Percentiles rank a stretch among this genome's conserved stretches.
Conservation (phyloP, 2,888 invertebrate species). For the Oscheius sp. region DNA sequence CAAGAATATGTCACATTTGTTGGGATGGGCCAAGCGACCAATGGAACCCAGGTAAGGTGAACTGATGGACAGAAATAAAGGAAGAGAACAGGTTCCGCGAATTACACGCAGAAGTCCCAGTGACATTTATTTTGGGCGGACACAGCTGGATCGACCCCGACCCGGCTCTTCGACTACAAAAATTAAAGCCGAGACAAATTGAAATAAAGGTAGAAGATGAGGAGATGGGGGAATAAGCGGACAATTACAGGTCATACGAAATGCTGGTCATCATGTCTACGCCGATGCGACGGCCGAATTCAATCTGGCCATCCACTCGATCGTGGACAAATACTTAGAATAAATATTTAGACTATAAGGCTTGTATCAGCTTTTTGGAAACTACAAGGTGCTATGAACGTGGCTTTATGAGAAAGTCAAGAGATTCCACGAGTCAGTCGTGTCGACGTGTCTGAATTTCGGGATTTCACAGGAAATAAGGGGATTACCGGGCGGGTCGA, state of each 20-base stretch:
- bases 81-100: slow-evolving; percentile 58
- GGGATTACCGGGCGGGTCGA: too few species aligned
- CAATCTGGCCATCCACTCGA: slow-evolving; percentile 81
- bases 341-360: background rate
- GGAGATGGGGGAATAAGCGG: background rate
- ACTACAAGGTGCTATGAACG: too few species aligned
- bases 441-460: too few species aligned
- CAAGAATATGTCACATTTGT: slow-evolving; percentile 86
- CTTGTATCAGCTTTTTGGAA: too few species aligned
- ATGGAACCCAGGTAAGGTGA: slow-evolving; percentile 84
- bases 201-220: slow-evolving; percentile 81
- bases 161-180: slow-evolving; percentile 83
- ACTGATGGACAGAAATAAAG: background rate
- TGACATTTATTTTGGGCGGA: slow-evolving; percentile 81
- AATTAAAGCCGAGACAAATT: slow-evolving; percentile 80
- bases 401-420: too few species aligned
- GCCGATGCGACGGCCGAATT: slow-evolving; percentile 89
- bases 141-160: slow-evolving; percentile 93
- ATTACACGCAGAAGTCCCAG: slow-evolving; percentile 60
- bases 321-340: slow-evolving; percentile 18
- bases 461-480: too few species aligned
- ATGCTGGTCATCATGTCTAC: slow-evolving; percentile 94
- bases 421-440: too few species aligned
- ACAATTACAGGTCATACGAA: slow-evolving; percentile 81
- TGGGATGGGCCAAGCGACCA: slow-evolving; percentile 96